Evolutionary conservation across 2,888 invertebrate species (phyloP).

Genomic region (Catocala sponsa): DNA sequence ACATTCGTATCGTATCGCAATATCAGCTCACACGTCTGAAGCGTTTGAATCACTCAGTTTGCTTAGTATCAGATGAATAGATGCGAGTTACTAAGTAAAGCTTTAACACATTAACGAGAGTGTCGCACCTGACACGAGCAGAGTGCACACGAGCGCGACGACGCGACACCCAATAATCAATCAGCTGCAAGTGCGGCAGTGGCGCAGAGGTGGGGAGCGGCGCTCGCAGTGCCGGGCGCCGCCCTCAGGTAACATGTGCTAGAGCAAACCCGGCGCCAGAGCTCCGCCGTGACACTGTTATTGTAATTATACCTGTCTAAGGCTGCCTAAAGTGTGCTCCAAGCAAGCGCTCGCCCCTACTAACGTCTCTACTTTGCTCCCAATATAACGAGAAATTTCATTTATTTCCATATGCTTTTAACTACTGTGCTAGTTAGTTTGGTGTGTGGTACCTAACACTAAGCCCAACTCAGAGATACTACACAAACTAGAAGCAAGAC

Average conservation of each 20-base stretch:
- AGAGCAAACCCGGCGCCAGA: neutral
- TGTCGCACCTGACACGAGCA: neutral
- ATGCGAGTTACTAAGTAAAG: neutral
- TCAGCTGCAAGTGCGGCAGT: slow-evolving; percentile 4
- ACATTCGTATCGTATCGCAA: neutral
- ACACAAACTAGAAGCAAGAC: too few species aligned
- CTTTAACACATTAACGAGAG: slow-evolving; percentile 4
- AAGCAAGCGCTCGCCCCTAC: too few species aligned
- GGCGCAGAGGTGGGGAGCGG: neutral
- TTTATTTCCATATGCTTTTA: too few species aligned
- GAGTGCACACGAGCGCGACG: neutral
- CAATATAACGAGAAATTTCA: too few species aligned
- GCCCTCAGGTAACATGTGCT: neutral
- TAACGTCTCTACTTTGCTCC: too few species aligned
- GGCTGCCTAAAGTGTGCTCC: too few species aligned
- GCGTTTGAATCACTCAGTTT: neutral
- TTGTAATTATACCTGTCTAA: slow-evolving; percentile 1
- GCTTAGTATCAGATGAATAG: neutral
- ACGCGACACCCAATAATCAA: slow-evolving; percentile 8
- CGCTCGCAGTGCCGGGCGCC: neutral
- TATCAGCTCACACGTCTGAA: neutral
- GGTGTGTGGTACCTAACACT: too few species aligned
- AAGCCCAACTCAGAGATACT: too few species aligned
- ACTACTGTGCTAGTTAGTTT: too few species aligned
- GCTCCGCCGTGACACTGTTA: neutral